Conservation (phyloP, 2,888 invertebrate species). For the Neoitamus cyanurus region DNA sequence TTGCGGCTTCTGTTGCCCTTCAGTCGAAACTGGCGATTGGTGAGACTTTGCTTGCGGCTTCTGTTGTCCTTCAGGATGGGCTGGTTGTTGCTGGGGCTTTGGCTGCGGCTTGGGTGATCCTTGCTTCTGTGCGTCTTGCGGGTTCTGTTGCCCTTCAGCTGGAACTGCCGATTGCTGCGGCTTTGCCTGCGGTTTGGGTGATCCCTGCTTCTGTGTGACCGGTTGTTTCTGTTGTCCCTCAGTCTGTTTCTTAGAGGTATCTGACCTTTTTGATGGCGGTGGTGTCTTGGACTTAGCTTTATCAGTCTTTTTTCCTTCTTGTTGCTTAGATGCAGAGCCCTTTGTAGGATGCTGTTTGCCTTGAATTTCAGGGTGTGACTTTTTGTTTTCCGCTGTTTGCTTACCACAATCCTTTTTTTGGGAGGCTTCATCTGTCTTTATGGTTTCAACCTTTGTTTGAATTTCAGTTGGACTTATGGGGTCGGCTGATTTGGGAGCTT, state of each 20-base stretch:
- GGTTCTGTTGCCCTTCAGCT: neutral
- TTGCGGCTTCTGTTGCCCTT: neutral
- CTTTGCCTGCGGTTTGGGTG: neutral
- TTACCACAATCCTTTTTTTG: neutral
- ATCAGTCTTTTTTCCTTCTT: conserved; percentile 12
- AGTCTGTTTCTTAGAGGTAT: neutral
- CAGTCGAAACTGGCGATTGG: too few relatives aligned
- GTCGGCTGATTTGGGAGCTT: neutral
- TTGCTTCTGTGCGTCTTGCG: neutral
- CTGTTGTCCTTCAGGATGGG: neutral
- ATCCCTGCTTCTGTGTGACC: neutral
- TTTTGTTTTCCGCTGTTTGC: neutral
- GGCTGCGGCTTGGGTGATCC: neutral
- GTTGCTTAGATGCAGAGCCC: neutral
- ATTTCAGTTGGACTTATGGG: neutral
- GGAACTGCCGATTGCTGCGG: neutral
- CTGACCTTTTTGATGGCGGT: conserved; percentile 14
- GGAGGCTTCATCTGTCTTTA: neutral
- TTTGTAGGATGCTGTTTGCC: neutral
- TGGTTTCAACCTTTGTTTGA: neutral
- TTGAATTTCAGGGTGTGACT: neutral
- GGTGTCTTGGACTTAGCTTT: conserved; percentile 27
- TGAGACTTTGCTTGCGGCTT: neutral
- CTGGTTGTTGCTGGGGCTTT: neutral
- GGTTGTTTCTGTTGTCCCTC: neutral